phyloP scores from a whole-genome alignment of 2,113 vertebrate genomes.

The Rhynchomys soricoides region DNA sequence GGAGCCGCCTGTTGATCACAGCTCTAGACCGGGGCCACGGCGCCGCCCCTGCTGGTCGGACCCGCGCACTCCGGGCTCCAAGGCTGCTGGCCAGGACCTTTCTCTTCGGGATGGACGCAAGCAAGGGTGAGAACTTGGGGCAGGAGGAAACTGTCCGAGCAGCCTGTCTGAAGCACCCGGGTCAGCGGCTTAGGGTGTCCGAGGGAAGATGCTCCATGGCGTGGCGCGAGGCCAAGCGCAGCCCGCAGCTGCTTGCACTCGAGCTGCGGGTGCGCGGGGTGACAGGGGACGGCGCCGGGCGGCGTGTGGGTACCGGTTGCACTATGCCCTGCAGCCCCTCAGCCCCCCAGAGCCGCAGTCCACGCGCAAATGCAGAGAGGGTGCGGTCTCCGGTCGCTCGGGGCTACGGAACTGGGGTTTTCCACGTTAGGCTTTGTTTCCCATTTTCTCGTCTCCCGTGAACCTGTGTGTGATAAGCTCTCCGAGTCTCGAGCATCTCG shows the following conservation, averaged over 20 bases:
- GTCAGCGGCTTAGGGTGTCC: background rate
- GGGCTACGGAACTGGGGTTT: slow-evolving; percentile 38
- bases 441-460: background rate
- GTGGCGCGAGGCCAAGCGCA: background rate
- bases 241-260: background rate
- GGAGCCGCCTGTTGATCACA: slow-evolving; percentile 66
- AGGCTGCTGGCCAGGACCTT: background rate
- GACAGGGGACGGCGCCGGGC: background rate
- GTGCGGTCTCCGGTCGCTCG: slow-evolving; percentile 65
- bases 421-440: slow-evolving; percentile 74
- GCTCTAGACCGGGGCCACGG: background rate
- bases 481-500: background rate
- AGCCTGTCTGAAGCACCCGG: background rate
- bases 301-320: background rate
- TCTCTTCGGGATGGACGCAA: slow-evolving; percentile 51
- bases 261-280: background rate
- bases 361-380: slow-evolving; percentile 28
- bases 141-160: background rate
- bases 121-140: slow-evolving; percentile 48
- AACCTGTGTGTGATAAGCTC: background rate
- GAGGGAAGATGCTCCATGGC: slow-evolving; percentile 50
- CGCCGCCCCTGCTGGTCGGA: background rate
- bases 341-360: background rate
- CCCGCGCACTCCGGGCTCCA: background rate
- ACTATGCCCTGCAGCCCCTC: slow-evolving; percentile 36